Evolutionary conservation across 2,888 invertebrate genomes (phyloP), one percentile per base, ranked within the genome.

Genomic region (Epirrhoe alternata): DNA sequence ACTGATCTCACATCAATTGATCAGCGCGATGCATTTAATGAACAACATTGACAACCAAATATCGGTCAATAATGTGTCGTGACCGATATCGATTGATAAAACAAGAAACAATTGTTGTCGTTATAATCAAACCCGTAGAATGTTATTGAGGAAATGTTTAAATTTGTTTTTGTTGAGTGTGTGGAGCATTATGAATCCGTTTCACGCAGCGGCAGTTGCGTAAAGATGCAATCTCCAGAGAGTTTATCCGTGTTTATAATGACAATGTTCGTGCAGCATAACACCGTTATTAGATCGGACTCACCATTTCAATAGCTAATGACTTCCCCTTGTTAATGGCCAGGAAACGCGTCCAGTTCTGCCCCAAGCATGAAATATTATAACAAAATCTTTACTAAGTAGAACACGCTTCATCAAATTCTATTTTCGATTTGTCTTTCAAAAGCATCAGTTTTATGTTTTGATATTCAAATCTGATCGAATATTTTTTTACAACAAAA

Each of bases 211-310:
- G 69, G 68, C 61, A 70, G 78, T 87, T 86, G 86, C 86, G 82
- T 84, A 86, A 87, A 86, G 79, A 81, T 82, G 79, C 79, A 84
- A 85, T 87, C 85, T 87, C 83, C 77, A 61, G 77, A 79, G 85
- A 81, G 76, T 77, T 82, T 77, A 81, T 78, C 79, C 81, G 82
- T 81, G 82, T 82, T 82, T 84, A 83, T 86, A 88, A 86, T 86
- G 84, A 81, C 82, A 82, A 85, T 84, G 79, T 74, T 75, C 71
- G 73, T 72, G 77, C 83, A 78, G 77, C 83, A 81, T 85, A 88
- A 85, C 81, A 80, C 85, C 83, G 85, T 87, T 89, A 88, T 86
- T 86, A 86, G 83, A 86, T 85, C 84, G 81, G 79, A 76, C 81
- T 77, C 83, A 81, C 81, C 77, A 80, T 85, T 86, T 80, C 85